Base-by-base conservation (phyloP, 2,113 vertebrate genomes). In the Odocoileus virginianus region DNA sequence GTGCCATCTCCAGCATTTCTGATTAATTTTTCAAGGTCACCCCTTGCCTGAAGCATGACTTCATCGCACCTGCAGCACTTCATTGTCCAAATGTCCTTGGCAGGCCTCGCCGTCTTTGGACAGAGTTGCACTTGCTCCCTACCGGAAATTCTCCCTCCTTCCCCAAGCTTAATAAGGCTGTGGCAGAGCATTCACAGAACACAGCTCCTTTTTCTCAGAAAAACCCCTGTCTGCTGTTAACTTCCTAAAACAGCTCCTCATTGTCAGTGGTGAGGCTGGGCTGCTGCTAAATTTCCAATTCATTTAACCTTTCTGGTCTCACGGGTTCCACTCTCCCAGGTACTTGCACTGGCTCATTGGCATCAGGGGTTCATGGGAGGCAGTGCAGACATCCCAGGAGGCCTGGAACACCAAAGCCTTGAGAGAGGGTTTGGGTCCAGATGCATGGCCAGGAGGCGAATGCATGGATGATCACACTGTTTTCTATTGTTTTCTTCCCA, bases 71-170 rank as follows among this genome's bases (percentile, higher is more conserved):
- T 98, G 97, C 95, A 88, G 50, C 82, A 45, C 87, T 74, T 87
- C 36, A 55, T 91, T 93, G 93, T 89, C 97, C 97, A 95, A 93
- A 60, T 61, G 94, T 97, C 98, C 98, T 97, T 97, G 98, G 96
- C 88, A 91, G 92, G 82, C 40, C 57, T 95, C 60, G 21, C 71
- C 1, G 25, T 88, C 89, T 96, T 78, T 85, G 91, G 97, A 84
- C 90, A 74, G n/a, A 33, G 54, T 33, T 71, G 43, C 58, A 3
- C 91, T 87, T 91, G 79, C 52, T 94, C 78, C 90, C 47, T 54
- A 83, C 55, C 33, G 43, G 96, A 98, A 97, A 93, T 33, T 58
- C 93, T 97, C 83, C 25, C 79, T 93, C 89, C 54, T 57, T 71
- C 93, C 33, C 47, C 82, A 78, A 6, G 82, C 84, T 94, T 94